Percentiles rank a stretch among this genome's conserved stretches.
Evolutionary conservation across 1,140 invertebrate species (phyloP).

Genomic region (Drosophila persimilis): DNA sequence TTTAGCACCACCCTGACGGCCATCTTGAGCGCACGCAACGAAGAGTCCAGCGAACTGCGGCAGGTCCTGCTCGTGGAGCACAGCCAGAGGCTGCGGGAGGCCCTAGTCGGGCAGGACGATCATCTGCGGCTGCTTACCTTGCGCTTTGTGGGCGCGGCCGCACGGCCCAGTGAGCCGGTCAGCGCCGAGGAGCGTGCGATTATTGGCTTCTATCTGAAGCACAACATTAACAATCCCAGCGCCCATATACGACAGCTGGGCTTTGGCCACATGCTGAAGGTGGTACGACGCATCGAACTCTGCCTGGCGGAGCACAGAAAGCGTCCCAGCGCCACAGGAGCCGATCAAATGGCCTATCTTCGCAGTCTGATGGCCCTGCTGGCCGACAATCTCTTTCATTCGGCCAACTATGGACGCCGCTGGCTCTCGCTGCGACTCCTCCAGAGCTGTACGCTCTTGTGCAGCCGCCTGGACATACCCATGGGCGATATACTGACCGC

Average conservation of each 20-base stretch:
- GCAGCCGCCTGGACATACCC: slow-evolving; percentile 45
- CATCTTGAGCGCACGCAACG: slow-evolving; percentile 49
- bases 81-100: slow-evolving; percentile 20
- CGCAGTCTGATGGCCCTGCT: slow-evolving; percentile 82
- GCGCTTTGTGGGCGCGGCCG: slow-evolving; percentile 89
- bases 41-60: slow-evolving; percentile 28
- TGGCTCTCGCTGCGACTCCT: slow-evolving; percentile 85
- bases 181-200: slow-evolving; percentile 86
- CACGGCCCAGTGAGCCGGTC: slow-evolving; percentile 89
- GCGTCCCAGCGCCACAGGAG: not conserved
- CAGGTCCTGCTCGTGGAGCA: slow-evolving; percentile 35
- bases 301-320: slow-evolving; percentile 50
- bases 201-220: slow-evolving; percentile 87
- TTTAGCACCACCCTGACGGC: slow-evolving; percentile 64
- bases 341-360: slow-evolving; percentile 37
- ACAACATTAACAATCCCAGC: slow-evolving; percentile 89
- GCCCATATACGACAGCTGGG: slow-evolving; percentile 86
- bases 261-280: slow-evolving; percentile 87
- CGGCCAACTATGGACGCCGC: slow-evolving; percentile 89
- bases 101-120: slow-evolving; percentile 56
- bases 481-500: slow-evolving; percentile 66
- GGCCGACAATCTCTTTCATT: slow-evolving; percentile 85
- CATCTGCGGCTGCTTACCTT: slow-evolving; percentile 85
- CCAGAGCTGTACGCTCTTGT: slow-evolving; percentile 12
- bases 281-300: slow-evolving; percentile 68